Percentiles rank a stretch among this genome's conserved stretches.
Conservation (phyloP, 37 sponge, comb jelly and placozoan species). For the Axinella damicornis region DNA sequence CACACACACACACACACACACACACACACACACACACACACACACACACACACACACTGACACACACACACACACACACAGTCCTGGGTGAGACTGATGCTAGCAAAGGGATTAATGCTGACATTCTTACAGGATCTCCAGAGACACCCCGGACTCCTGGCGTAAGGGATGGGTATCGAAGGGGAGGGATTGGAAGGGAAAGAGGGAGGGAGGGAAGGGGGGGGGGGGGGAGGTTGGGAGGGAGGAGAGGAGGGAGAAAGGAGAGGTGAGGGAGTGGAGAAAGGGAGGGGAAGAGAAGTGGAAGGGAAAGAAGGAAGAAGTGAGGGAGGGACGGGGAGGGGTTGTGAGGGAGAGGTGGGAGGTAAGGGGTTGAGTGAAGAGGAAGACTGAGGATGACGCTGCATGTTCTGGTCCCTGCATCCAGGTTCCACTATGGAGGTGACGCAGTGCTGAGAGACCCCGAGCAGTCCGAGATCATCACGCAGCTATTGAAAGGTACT, state of each 20-base stretch:
- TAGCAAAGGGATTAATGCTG: slow-evolving; percentile 45
- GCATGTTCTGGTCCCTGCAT: background rate
- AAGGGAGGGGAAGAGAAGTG: too few relatives aligned
- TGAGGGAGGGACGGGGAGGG: too few relatives aligned
- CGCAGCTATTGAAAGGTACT: slow-evolving; percentile 22
- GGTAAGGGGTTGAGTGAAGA: too few relatives aligned
- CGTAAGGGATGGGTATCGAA: slow-evolving; percentile 25
- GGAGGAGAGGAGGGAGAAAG: too few relatives aligned
- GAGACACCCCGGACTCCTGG: slow-evolving; percentile 60
- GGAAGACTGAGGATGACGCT: background rate
- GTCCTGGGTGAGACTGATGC: slow-evolving; percentile 63
- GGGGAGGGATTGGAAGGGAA: too few relatives aligned
- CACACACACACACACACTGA: slow-evolving; percentile 9
- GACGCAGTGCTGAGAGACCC: slow-evolving; percentile 47
- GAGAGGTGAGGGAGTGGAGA: too few relatives aligned
- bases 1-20: background rate
- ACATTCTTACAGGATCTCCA: slow-evolving; percentile 61
- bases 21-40: slow-evolving; percentile 40
- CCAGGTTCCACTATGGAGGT: slow-evolving; percentile 50
- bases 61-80: background rate
- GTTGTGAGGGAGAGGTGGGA: too few relatives aligned
- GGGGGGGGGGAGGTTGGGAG: too few relatives aligned
- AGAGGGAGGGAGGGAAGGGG: too few relatives aligned
- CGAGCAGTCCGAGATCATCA: slow-evolving; percentile 43
- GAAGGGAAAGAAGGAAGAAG: too few relatives aligned